Evolutionary conservation across 2,113 vertebrate species (phyloP).

Genomic region (Centropristis striata): DNA sequence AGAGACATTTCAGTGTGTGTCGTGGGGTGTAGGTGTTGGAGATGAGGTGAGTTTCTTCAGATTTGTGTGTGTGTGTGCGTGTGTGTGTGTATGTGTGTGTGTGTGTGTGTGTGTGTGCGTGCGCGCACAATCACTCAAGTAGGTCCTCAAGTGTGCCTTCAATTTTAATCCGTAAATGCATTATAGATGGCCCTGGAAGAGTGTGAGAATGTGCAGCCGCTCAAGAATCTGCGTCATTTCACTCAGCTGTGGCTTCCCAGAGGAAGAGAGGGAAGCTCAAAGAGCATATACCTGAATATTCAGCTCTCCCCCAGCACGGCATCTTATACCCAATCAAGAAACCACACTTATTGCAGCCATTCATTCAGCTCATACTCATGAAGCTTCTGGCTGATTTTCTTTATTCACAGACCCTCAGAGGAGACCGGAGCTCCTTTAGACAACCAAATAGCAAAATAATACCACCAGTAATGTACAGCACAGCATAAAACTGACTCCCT

Average conservation of each 20-base stretch:
- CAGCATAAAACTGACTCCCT: neutral
- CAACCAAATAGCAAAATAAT: neutral
- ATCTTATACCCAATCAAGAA: slow-evolving; percentile 9
- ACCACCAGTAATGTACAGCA: neutral
- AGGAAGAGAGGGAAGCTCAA: slow-evolving; percentile 15
- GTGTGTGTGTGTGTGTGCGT: neutral
- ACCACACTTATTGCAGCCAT: slow-evolving; percentile 9
- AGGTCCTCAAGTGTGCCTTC: slow-evolving; percentile 18
- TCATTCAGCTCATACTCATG: neutral
- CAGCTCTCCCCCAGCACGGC: neutral
- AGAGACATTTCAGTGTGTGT: slow-evolving; percentile 45
- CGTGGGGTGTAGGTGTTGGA: neutral
- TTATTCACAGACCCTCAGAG: neutral
- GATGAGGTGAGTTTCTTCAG: slow-evolving; percentile 1
- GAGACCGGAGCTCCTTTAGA: neutral
- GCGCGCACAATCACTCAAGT: neutral
- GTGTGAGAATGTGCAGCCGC: slow-evolving; percentile 11
- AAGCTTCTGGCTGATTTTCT: neutral
- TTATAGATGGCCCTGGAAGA: slow-evolving; percentile 50
- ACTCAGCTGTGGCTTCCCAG: slow-evolving; percentile 34
- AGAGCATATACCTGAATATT: slow-evolving; percentile 15
- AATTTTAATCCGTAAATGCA: slow-evolving; percentile 48
- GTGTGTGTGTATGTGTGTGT: neutral
- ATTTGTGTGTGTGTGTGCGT: neutral
- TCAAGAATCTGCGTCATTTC: slow-evolving; percentile 27